These are phyloP conservation scores for Meganola albula DNA, from an alignment of 2,888 invertebrate species.

Conservation along the genomic window DNA sequence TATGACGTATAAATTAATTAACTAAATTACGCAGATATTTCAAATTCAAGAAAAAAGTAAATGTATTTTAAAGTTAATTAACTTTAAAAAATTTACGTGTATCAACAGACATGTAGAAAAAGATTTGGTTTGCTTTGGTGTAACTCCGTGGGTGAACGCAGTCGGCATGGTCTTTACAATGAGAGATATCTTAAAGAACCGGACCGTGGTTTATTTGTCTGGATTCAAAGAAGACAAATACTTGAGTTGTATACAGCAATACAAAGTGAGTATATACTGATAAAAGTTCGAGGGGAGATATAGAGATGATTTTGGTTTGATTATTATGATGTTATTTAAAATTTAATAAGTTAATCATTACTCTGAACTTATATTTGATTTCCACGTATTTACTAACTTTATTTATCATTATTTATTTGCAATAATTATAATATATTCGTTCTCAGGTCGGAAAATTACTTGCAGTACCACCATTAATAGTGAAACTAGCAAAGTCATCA, in stretches of 20 bases:
- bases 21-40: too few relatives aligned
- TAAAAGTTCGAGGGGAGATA: not conserved
- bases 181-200: constrained; percentile 29
- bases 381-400: too few relatives aligned
- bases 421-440: not conserved
- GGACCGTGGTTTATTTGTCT: constrained; percentile 36
- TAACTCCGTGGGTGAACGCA: constrained; percentile 55
- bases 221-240: constrained; percentile 46
- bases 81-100: too few relatives aligned
- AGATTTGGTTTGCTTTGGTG: too few relatives aligned
- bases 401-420: not conserved
- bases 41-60: too few relatives aligned
- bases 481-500: constrained; percentile 44
- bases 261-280: constrained; percentile 35
- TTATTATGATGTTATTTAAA: not conserved
- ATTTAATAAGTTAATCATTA: not conserved
- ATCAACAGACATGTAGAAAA: too few relatives aligned
- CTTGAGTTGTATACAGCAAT: constrained; percentile 45
- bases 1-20: too few relatives aligned
- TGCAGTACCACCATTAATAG: constrained; percentile 45
- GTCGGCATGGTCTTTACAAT: constrained; percentile 40
- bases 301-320: not conserved
- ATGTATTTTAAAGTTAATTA: too few relatives aligned
- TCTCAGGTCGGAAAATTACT: constrained; percentile 37
- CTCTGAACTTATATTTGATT: constrained; percentile 3